Percentiles rank a stretch among this genome's conserved stretches.
Evolutionary conservation across 2,888 invertebrate species (phyloP).

Genomic region (Chydorus sphaericus): DNA sequence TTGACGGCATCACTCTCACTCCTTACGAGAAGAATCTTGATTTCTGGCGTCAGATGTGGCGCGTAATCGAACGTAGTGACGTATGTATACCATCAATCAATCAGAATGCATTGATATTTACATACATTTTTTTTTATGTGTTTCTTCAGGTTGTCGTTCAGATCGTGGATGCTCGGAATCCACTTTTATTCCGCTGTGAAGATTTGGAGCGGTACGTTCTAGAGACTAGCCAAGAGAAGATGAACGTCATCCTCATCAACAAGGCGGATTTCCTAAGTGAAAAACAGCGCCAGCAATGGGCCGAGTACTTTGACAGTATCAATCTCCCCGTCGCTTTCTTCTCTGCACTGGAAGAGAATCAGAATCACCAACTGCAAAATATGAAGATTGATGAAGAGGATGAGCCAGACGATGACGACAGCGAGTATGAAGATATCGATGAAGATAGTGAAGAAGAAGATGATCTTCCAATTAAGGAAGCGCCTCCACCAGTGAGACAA

Average conservation of each 20-base stretch:
- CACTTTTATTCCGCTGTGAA: conserved; percentile 76
- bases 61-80: conserved; percentile 76
- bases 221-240: conserved; percentile 53
- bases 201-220: conserved; percentile 78
- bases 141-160: conserved; percentile 79
- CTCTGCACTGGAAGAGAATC: conserved; percentile 49
- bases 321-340: conserved; percentile 70
- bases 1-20: conserved; percentile 68
- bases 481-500: conserved; percentile 16
- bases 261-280: conserved; percentile 84
- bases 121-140: conserved; percentile 9
- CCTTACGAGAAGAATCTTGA: conserved; percentile 96
- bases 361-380: conserved; percentile 18
- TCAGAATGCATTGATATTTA: background rate
- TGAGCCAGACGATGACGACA: conserved; percentile 16
- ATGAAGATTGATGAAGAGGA: conserved; percentile 16
- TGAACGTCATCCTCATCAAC: conserved; percentile 75
- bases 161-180: conserved; percentile 93
- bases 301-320: conserved; percentile 58
- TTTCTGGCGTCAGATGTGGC: conserved; percentile 97
- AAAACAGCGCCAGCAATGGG: conserved; percentile 68
- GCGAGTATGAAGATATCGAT: conserved; percentile 20
- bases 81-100: no score
- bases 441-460: conserved; percentile 13
- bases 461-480: background rate